A percentile compares a stretch with the other conserved stretches of the same genome.
Evolutionary conservation across 2,797 vertebrate genomes (phyloP).

Genomic region (Liparis tanakae): DNA sequence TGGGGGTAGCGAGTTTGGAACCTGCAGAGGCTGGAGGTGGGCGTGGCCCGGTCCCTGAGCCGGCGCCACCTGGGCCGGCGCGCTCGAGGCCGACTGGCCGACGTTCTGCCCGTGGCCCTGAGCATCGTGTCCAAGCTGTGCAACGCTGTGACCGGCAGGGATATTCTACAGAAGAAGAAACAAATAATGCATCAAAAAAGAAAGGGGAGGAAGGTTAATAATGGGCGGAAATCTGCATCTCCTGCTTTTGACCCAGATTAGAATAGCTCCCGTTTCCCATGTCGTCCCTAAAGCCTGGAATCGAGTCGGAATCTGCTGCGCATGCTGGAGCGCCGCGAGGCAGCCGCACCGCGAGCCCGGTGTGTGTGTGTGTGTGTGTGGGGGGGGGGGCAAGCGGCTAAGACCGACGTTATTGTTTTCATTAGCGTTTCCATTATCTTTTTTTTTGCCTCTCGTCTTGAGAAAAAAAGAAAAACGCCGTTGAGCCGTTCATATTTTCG

Average conservation of each 20-base stretch:
- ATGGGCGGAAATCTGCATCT: constrained; percentile 51
- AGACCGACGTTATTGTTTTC: constrained; percentile 54
- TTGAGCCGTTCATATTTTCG: constrained; percentile 38
- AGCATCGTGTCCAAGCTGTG: constrained; percentile 79
- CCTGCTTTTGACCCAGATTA: constrained; percentile 63
- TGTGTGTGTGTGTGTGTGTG: constrained; percentile 9
- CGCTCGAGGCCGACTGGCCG: constrained; percentile 66
- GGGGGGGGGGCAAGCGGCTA: constrained; percentile 26
- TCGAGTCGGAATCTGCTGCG: constrained; percentile 41
- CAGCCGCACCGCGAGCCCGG: constrained; percentile 25
- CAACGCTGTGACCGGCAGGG: constrained; percentile 70
- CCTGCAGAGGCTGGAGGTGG: constrained; percentile 84
- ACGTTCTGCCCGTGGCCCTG: constrained; percentile 65
- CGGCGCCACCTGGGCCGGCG: constrained; percentile 72
- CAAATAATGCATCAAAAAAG: constrained; percentile 10
- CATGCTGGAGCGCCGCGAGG: constrained; percentile 16
- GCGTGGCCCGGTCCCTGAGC: constrained; percentile 80
- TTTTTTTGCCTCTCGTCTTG: constrained; percentile 41
- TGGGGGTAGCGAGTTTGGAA: constrained; percentile 75
- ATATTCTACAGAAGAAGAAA: constrained; percentile 63
- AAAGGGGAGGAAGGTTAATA: constrained; percentile 27
- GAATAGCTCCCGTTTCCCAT: constrained; percentile 58
- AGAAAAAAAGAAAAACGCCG: constrained; percentile 33
- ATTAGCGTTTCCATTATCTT: constrained; percentile 50
- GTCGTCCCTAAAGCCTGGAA: constrained; percentile 45